Evolutionary conservation across 2,797 vertebrate genomes (phyloP).

Genomic region (Lepus oiostolus): DNA sequence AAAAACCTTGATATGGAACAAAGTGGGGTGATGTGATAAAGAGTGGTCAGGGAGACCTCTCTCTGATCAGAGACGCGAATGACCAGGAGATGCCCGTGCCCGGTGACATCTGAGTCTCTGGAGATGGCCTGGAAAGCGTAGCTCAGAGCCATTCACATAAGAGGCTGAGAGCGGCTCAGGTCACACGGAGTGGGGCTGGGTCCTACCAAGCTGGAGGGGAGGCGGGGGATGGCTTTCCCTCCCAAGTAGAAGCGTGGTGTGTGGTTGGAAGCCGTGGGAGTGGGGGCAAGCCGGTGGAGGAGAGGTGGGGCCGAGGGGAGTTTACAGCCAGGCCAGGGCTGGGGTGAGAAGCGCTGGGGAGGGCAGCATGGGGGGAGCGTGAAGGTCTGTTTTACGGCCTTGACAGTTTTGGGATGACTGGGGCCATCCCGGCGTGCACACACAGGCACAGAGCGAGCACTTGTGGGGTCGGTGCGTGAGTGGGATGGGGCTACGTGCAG

Average conservation of each 20-base stretch:
- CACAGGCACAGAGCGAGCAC: accelerated
- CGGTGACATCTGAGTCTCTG: neutral
- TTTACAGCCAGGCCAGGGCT: neutral
- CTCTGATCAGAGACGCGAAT: neutral
- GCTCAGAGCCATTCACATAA: neutral
- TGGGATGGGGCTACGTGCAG: accelerated
- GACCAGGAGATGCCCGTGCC: neutral
- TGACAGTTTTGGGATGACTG: neutral
- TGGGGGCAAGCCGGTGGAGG: accelerated
- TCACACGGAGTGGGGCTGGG: no score
- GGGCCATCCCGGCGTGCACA: neutral
- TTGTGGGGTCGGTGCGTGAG: accelerated
- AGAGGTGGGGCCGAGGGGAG: neutral
- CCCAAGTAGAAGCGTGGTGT: no score
- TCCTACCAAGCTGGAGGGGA: no score
- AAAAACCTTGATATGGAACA: neutral
- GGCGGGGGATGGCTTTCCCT: neutral
- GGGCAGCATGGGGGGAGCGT: neutral
- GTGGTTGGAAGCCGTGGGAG: neutral
- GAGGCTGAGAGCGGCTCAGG: neutral
- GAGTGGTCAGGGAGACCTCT: neutral
- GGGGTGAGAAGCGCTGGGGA: neutral
- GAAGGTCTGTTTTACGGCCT: neutral
- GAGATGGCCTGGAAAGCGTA: neutral
- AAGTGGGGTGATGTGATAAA: neutral